Conservation (phyloP, 2,113 vertebrate genomes). For the Scopus umbretta region DNA sequence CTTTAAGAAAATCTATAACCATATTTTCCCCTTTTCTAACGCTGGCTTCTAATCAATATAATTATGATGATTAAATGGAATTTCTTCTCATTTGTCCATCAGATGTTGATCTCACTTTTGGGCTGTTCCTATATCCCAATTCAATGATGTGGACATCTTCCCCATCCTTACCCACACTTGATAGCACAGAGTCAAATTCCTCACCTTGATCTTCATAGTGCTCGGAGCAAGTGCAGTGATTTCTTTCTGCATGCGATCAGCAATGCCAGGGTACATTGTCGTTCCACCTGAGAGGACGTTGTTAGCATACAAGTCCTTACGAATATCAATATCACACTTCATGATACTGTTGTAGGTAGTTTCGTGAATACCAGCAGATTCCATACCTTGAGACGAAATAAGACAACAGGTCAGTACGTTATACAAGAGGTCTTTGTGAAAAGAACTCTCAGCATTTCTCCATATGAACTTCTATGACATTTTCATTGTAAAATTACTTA, state of each 20-base stretch:
- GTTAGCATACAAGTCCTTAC: constrained; percentile 93
- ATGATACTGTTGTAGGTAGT: constrained; percentile 96
- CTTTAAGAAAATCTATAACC: neutral
- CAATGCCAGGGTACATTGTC: constrained; percentile 94
- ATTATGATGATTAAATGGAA: neutral
- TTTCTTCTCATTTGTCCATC: neutral
- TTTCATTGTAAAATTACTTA: neutral
- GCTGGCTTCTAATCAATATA: neutral
- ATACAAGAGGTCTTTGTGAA: neutral
- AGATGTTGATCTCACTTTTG: neutral
- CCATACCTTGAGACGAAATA: constrained; percentile 80
- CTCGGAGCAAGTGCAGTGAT: constrained; percentile 90
- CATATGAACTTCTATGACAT: neutral
- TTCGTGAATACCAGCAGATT: constrained; percentile 93
- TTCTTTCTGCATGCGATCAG: constrained; percentile 94
- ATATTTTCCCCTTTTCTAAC: neutral
- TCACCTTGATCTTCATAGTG: constrained; percentile 96
- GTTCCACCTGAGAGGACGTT: constrained; percentile 91
- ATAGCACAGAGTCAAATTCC: neutral
- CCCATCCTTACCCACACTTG: neutral
- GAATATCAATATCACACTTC: constrained; percentile 95
- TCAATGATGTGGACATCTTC: neutral
- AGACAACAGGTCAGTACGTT: neutral
- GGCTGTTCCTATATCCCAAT: neutral
- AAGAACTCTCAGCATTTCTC: neutral